Conservation (phyloP, 2,113 vertebrate species). For the Cynoglossus semilaevis region DNA sequence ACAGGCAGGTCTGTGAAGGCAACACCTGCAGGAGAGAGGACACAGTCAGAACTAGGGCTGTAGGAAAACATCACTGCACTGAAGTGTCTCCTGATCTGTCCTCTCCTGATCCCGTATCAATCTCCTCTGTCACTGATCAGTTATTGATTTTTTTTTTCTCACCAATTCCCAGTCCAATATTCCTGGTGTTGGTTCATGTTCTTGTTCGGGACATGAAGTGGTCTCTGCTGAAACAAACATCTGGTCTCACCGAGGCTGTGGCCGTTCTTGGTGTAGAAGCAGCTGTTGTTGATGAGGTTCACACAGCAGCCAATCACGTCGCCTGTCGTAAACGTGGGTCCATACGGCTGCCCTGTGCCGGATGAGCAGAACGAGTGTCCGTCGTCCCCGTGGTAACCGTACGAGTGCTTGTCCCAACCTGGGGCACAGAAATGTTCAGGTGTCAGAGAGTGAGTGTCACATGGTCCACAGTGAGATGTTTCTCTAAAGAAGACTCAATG, state of each 20-base stretch:
- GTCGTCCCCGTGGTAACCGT: conserved; percentile 96
- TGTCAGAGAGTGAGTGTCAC: not conserved
- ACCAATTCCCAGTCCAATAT: too few relatives aligned
- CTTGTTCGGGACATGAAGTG: too few relatives aligned
- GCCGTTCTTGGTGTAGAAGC: conserved; percentile 97
- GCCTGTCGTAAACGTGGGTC: conserved; percentile 96
- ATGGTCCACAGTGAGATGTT: too few relatives aligned
- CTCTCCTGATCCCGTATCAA: too few relatives aligned
- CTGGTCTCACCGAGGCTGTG: conserved; percentile 87
- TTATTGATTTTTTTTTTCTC: too few relatives aligned
- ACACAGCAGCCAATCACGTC: conserved; percentile 98
- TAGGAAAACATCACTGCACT: too few relatives aligned
- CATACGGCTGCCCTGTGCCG: conserved; percentile 94
- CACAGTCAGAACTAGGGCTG: conserved; percentile 14
- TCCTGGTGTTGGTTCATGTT: too few relatives aligned
- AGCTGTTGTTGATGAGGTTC: conserved; percentile 97
- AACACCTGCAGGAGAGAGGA: conserved; percentile 80
- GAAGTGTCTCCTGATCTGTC: too few relatives aligned
- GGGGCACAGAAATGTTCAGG: not conserved
- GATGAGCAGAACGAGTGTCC: conserved; percentile 98
- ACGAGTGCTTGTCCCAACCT: conserved; percentile 99
- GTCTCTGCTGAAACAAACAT: too few relatives aligned
- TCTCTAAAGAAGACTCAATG: too few relatives aligned
- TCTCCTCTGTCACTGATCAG: too few relatives aligned
- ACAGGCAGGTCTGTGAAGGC: conserved; percentile 98